A percentile compares a stretch with the other conserved stretches of the same genome.
Evolutionary conservation across 2,888 invertebrate genomes (phyloP).

Genomic region (Tricholauxania praeusta): DNA sequence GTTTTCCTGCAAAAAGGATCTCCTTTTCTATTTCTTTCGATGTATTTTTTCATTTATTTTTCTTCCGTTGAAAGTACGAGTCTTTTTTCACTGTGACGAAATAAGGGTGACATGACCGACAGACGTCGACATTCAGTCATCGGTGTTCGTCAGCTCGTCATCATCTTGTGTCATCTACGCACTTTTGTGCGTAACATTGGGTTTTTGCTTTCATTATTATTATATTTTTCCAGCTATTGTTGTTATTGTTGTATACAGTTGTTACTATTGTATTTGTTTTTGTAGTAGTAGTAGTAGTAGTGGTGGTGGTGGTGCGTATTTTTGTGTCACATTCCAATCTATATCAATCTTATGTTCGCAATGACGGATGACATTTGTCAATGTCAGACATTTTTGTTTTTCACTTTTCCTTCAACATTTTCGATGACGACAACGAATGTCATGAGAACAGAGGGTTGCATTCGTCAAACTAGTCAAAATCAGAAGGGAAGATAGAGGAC

Average conservation of each 20-base stretch:
- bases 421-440: conserved; percentile 50
- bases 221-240: conserved; percentile 36
- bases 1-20: conserved; percentile 28
- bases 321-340: conserved; percentile 69
- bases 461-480: not conserved
- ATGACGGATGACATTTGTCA: conserved; percentile 69
- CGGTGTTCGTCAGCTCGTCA: conserved; percentile 53
- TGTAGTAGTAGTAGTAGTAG: conserved; percentile 42
- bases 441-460: not conserved
- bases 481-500: not conserved
- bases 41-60: conserved; percentile 14
- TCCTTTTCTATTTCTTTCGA: not conserved
- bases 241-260: conserved; percentile 7
- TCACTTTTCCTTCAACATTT: conserved; percentile 54
- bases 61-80: not conserved
- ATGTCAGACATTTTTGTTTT: conserved; percentile 69
- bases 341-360: conserved; percentile 70
- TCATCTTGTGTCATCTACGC: conserved; percentile 58
- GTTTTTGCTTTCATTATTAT: conserved; percentile 42
- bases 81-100: conserved; percentile 55
- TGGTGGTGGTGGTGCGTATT: conserved; percentile 55
- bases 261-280: conserved; percentile 46
- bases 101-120: conserved; percentile 62
- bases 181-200: conserved; percentile 43
- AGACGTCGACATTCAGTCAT: conserved; percentile 61